Percentiles rank a stretch among this genome's conserved stretches.
phyloP scores from a whole-genome alignment of 2,888 invertebrate genomes.

The Operophtera brumata region DNA sequence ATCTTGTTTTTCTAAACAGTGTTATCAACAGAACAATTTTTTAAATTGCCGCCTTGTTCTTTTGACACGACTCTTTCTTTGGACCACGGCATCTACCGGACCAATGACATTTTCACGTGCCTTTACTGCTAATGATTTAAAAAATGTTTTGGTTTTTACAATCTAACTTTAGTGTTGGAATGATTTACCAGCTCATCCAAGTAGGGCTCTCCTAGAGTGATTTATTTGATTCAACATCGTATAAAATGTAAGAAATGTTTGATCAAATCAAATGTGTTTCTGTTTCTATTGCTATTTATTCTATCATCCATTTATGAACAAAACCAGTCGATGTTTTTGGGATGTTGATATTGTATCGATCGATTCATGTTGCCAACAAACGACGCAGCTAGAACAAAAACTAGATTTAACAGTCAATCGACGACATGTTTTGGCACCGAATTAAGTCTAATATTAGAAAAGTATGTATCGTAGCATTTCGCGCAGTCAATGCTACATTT shows the following conservation, averaged over 20 bases:
- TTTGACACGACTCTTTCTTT: no score
- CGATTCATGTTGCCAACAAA: slow-evolving; percentile 29
- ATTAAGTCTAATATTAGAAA: slow-evolving; percentile 57
- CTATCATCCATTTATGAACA: slow-evolving; percentile 31
- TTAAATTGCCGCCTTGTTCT: no score
- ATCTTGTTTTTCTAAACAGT: no score
- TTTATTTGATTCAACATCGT: slow-evolving; percentile 50
- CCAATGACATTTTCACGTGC: background rate
- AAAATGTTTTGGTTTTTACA: background rate
- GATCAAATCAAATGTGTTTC: slow-evolving; percentile 30
- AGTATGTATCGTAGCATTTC: slow-evolving; percentile 47
- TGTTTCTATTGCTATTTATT: slow-evolving; percentile 34
- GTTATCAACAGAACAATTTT: no score
- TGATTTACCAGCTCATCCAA: slow-evolving; percentile 50
- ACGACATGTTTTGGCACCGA: slow-evolving; percentile 56
- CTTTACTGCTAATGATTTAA: background rate
- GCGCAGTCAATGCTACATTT: slow-evolving; percentile 49
- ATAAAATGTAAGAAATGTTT: slow-evolving; percentile 38
- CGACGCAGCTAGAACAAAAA: slow-evolving; percentile 23
- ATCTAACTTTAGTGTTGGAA: slow-evolving; percentile 25
- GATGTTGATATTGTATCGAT: slow-evolving; percentile 22
- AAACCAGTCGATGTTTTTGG: slow-evolving; percentile 25
- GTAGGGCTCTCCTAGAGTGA: slow-evolving; percentile 52
- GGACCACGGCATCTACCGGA: no score
- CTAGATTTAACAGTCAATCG: slow-evolving; percentile 37